Conservation (phyloP, 2,888 invertebrate genomes). For the Horisme vitalbata region DNA sequence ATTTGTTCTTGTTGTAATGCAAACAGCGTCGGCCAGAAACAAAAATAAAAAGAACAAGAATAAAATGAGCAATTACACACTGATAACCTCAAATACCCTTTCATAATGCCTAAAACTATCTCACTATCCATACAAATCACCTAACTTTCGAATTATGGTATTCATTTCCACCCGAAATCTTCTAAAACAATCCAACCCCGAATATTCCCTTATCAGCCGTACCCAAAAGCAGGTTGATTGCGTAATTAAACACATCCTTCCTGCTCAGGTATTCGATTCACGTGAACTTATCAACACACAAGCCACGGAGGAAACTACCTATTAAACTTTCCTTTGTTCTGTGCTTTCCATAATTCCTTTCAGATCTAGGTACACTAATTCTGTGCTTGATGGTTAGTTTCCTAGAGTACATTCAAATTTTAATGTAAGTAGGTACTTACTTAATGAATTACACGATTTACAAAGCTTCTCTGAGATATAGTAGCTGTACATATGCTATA, state of each 20-base stretch:
- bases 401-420: no score
- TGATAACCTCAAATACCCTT: no score
- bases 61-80: no score
- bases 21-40: no score
- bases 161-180: slow-evolving; percentile 12
- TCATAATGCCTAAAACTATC: no score
- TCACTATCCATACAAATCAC: no score
- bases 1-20: no score
- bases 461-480: no score
- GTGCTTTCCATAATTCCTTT: slow-evolving; percentile 18
- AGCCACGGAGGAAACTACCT: slow-evolving; percentile 28
- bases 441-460: no score
- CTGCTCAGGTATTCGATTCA: slow-evolving; percentile 26
- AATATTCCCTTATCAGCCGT: slow-evolving; percentile 19
- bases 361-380: background rate
- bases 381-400: background rate
- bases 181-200: slow-evolving; percentile 14
- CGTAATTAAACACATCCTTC: slow-evolving; percentile 28
- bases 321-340: slow-evolving; percentile 35
- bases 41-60: no score
- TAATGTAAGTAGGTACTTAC: no score
- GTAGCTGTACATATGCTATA: no score
- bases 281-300: slow-evolving; percentile 28
- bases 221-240: slow-evolving; percentile 22
- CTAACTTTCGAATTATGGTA: slow-evolving; percentile 7